Conservation (phyloP, 37 sponge, comb jelly and placozoan genomes). For the Mnemiopsis leidyi region DNA sequence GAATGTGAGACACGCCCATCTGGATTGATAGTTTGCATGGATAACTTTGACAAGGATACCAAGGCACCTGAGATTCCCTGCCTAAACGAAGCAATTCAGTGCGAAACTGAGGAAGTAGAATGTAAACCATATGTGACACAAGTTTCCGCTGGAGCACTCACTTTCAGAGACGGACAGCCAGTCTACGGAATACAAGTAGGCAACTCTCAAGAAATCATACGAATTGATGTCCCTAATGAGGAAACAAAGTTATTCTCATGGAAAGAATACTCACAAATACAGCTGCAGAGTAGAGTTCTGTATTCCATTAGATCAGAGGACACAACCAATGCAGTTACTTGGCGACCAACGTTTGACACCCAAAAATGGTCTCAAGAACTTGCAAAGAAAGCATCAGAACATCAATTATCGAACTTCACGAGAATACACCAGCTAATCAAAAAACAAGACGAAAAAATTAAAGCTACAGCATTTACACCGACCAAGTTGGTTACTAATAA, state of each 20-base stretch:
- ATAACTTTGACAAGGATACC: neutral
- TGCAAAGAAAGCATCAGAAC: neutral
- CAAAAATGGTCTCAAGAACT: neutral
- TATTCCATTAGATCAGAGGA: neutral
- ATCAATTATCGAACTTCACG: neutral
- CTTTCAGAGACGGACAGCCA: neutral
- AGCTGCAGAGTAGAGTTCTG: neutral
- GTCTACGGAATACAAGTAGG: neutral
- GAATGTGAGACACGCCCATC: neutral
- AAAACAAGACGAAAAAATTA: neutral
- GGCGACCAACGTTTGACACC: neutral
- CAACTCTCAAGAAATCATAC: neutral
- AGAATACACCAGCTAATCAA: neutral
- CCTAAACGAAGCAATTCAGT: neutral
- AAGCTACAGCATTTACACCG: neutral
- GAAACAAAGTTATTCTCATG: neutral
- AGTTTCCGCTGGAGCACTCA: neutral
- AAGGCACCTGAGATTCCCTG: neutral
- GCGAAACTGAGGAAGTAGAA: neutral
- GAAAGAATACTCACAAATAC: neutral
- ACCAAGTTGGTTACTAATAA: neutral
- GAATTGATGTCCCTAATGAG: neutral
- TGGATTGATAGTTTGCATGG: neutral
- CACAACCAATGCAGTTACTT: neutral
- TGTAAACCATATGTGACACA: neutral